Base-by-base conservation (phyloP, 2,113 vertebrate genomes). In the Melanerpes formicivorus region DNA sequence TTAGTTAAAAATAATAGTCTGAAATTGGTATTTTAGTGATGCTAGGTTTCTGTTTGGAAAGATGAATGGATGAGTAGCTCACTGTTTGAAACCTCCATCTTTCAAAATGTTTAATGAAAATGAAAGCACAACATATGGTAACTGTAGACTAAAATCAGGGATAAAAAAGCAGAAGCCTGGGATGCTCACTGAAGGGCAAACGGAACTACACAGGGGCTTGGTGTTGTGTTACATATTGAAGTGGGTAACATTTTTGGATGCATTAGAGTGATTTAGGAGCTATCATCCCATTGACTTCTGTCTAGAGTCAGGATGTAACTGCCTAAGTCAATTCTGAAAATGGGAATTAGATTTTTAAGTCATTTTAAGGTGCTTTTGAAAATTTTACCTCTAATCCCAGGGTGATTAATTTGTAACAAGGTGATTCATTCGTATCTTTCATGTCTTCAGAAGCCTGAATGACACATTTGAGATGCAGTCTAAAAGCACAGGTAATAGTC, bases 401-500 rank as follows among this genome's bases (percentile, higher is more conserved):
- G 80, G 88, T 90, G 91, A 93, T 95, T 95, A 91, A 95, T 96
- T 94, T 95, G 93, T 89, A 94, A 92, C 87, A 92, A 90, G 87
- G 90, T 95, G 95, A 95, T 93, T 95, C 85, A 95, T 91, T 92
- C 1, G 34, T 93, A 75, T 87, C 94, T 92, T 83, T 84, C 69
- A 85, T 91, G 85, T 93, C 89, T 95, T 91, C 74, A 90, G 91
- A 74, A 92, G 84, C 73, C 87, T 95, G 84, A 96, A 94, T 89
- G 92, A 95, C 91, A 96, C 75, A 60, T 91, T 90, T 85, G 93
- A 93, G 87, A 91, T 90, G 82, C 77, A 86, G 90, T 93, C 73
- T 95, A 95, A 96, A 96, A 94, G 94, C 91, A 91, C 85, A 94
- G 79, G 87, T 96, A 95, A 93, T 96, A 96, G 93, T 93, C 92